Conservation (phyloP, 2,113 vertebrate genomes). For the Alethe castanea region DNA sequence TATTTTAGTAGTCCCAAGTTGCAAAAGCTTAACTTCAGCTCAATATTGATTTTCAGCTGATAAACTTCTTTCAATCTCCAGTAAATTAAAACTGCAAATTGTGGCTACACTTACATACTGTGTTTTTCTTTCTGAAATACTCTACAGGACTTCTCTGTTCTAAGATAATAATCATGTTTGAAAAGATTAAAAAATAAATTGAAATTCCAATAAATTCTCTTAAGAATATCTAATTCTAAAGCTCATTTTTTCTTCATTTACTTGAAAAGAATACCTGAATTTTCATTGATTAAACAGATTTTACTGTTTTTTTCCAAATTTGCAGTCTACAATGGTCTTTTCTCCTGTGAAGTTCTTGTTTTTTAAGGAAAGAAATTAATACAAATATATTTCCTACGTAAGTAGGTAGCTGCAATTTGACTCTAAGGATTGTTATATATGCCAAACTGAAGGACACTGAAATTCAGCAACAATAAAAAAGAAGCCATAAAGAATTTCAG, state of each 20-base stretch:
- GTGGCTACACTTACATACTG: not conserved
- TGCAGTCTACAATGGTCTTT: not conserved
- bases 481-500: not conserved
- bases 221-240: not conserved
- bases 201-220: not conserved
- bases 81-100: not conserved
- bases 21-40: not conserved
- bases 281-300: not conserved
- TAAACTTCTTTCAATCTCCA: not conserved
- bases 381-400: not conserved
- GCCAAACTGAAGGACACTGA: not conserved
- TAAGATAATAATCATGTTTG: not conserved
- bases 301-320: fast-evolving
- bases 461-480: not conserved
- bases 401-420: not conserved
- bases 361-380: not conserved
- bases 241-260: not conserved
- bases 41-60: not conserved
- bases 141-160: not conserved
- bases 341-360: not conserved
- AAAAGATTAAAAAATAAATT: not conserved
- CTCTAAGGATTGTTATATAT: not conserved
- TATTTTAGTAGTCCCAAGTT: not conserved
- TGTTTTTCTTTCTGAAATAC: not conserved
- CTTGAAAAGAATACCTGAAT: not conserved